Conservation (phyloP, 1,140 invertebrate genomes). For the Aphelenchoides fujianensis region DNA sequence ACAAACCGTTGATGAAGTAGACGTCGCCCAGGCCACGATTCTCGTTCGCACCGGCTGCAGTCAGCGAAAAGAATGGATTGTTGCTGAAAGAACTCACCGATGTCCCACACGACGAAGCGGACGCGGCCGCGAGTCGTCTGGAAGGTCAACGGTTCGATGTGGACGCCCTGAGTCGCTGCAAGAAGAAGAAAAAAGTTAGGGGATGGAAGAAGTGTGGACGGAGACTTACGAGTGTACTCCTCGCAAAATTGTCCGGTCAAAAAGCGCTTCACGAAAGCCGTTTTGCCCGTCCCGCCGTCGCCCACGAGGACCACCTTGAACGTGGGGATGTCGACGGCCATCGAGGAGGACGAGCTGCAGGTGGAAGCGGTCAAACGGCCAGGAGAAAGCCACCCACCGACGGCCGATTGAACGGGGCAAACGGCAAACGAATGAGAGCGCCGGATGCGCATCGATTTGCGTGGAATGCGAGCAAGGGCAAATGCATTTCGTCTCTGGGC, state of each 20-base stretch:
- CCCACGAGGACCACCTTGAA: slow-evolving; percentile 88
- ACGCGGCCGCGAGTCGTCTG: slow-evolving; percentile 95
- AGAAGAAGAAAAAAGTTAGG: too few relatives aligned
- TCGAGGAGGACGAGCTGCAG: too few relatives aligned
- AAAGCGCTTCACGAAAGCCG: slow-evolving; percentile 97
- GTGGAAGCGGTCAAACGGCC: too few relatives aligned
- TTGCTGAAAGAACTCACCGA: too few relatives aligned
- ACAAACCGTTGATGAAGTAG: slow-evolving; percentile 99
- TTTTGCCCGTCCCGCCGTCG: slow-evolving; percentile 98
- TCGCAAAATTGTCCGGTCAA: slow-evolving; percentile 99
- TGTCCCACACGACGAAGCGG: slow-evolving; percentile 99
- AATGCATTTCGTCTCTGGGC: too few relatives aligned
- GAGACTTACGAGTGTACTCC: slow-evolving; percentile 75
- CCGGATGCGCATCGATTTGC: too few relatives aligned
- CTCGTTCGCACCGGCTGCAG: slow-evolving; percentile 98
- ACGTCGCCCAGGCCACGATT: slow-evolving; percentile 97
- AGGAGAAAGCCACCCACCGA: too few relatives aligned
- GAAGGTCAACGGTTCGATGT: slow-evolving; percentile 81
- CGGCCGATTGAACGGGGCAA: too few relatives aligned
- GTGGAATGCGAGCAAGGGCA: too few relatives aligned
- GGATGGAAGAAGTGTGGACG: slow-evolving; percentile 21
- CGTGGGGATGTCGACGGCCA: too few relatives aligned
- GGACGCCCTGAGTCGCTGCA: slow-evolving; percentile 84
- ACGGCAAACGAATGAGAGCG: too few relatives aligned
- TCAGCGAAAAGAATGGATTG: too few relatives aligned